Evolutionary conservation across 2,888 invertebrate genomes (phyloP).

Genomic region (Tiphia femorata): DNA sequence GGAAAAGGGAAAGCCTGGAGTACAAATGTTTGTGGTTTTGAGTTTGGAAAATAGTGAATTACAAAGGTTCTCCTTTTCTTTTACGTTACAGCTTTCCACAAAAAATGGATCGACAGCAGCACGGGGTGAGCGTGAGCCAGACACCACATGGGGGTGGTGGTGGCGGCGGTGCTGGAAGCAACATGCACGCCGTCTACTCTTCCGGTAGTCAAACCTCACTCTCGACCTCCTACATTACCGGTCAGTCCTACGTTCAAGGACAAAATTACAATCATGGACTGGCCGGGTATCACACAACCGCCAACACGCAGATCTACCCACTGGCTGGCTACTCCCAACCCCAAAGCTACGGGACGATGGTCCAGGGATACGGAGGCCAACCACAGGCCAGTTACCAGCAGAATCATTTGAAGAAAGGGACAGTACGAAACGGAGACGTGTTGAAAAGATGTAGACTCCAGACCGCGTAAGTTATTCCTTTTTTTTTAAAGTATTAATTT

Average conservation of each 20-base stretch:
- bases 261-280: constrained; percentile 63
- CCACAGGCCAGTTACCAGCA: constrained; percentile 67
- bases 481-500: no score
- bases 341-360: constrained; percentile 64
- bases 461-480: constrained; percentile 74
- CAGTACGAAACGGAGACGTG: constrained; percentile 76
- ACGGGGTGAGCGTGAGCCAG: constrained; percentile 57
- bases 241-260: constrained; percentile 65
- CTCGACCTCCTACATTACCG: constrained; percentile 65
- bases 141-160: constrained; percentile 32
- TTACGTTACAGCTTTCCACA: constrained; percentile 61
- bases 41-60: no score
- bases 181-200: constrained; percentile 60
- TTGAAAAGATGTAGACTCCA: constrained; percentile 77
- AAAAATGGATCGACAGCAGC: constrained; percentile 64
- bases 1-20: no score
- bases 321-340: constrained; percentile 59
- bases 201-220: constrained; percentile 62
- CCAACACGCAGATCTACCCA: constrained; percentile 57
- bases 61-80: background rate
- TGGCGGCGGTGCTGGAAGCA: constrained; percentile 33
- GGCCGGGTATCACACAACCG: constrained; percentile 48
- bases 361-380: constrained; percentile 64
- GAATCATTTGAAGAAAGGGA: constrained; percentile 76
- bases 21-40: no score